Evolutionary conservation across 2,797 vertebrate genomes (phyloP).

Genomic region (Sebastes steindachneri): DNA sequence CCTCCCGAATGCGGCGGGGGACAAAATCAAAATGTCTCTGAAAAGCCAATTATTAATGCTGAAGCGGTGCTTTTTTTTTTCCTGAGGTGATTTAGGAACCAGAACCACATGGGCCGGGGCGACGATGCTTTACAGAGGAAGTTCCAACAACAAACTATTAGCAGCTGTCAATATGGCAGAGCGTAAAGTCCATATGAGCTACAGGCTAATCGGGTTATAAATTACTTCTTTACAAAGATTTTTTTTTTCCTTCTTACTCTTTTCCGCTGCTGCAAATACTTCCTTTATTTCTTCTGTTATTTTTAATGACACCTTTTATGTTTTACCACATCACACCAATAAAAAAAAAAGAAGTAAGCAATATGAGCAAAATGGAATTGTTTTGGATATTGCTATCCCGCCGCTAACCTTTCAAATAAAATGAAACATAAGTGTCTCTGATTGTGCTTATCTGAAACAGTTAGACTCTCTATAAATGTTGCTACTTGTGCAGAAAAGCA

Average conservation of each 20-base stretch:
- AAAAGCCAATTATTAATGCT: slow-evolving; percentile 78
- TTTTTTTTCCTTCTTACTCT: neutral
- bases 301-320: slow-evolving; percentile 26
- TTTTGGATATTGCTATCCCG: slow-evolving; percentile 38
- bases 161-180: slow-evolving; percentile 72
- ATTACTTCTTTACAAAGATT: neutral
- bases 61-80: slow-evolving; percentile 60
- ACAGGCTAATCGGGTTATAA: neutral
- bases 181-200: slow-evolving; percentile 60
- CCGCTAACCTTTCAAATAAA: slow-evolving; percentile 62
- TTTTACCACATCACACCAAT: slow-evolving; percentile 33
- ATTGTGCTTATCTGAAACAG: slow-evolving; percentile 68
- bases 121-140: slow-evolving; percentile 59
- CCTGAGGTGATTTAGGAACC: slow-evolving; percentile 64
- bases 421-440: slow-evolving; percentile 64
- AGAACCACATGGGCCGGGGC: slow-evolving; percentile 76
- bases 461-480: slow-evolving; percentile 68
- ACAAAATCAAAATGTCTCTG: slow-evolving; percentile 72
- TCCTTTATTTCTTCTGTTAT: slow-evolving; percentile 20
- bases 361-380: slow-evolving; percentile 39
- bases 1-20: slow-evolving; percentile 37
- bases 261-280: neutral
- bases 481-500: slow-evolving; percentile 74
- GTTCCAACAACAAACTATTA: slow-evolving; percentile 76
- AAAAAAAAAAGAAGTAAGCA: slow-evolving; percentile 25